Evolutionary conservation across 53 echinoderm and acorn worm species (phyloP), one percentile per base, ranked within the genome.

Genomic region (Luidia sarsii): DNA sequence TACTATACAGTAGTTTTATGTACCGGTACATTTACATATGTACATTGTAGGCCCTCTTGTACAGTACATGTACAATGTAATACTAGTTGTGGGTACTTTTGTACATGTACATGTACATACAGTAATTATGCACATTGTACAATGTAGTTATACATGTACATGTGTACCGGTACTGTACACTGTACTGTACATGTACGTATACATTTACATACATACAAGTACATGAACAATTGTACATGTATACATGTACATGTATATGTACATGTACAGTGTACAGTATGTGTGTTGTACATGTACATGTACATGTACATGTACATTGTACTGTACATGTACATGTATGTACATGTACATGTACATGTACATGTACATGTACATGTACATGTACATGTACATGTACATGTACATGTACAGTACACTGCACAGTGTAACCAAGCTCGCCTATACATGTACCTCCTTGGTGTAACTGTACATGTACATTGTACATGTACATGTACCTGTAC

Each of bases 331-430:
- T 43, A 13, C 43, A 43, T 13, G 13, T n/a, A 43, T 8, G 13
- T 13, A 51, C 51, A 51, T 51, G 51, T 51, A 7, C 51, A 51
- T 51, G 51, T 51, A 51, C 51, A 7, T 7, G 53, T 6, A 16
- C 53, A 53, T 5, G 19, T n/a, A n/a, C n/a, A n/a, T 29, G 59
- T 23, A 57, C 59, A 57, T 57, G 59, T 57, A 27, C 29, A 25
- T 29, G 59, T 57, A 29, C 31, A 57, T 57, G 59, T 57, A 27
- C 29, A 57, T 24, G 59, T 57, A 57, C 59, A 57, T 57, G 59
- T 57, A 57, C 27, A 10, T 8, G 46, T 46, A 46, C 46, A 46
- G 8, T 46, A 15, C 46, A 46, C 46, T 14, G 29, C 20, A 53
- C 18, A 57, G 27, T n/a, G n/a, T n/a, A n/a, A n/a, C 3, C 15